Evolutionary conservation across 2,797 vertebrate species (phyloP).

Genomic region (Coranthus polyacanthus): DNA sequence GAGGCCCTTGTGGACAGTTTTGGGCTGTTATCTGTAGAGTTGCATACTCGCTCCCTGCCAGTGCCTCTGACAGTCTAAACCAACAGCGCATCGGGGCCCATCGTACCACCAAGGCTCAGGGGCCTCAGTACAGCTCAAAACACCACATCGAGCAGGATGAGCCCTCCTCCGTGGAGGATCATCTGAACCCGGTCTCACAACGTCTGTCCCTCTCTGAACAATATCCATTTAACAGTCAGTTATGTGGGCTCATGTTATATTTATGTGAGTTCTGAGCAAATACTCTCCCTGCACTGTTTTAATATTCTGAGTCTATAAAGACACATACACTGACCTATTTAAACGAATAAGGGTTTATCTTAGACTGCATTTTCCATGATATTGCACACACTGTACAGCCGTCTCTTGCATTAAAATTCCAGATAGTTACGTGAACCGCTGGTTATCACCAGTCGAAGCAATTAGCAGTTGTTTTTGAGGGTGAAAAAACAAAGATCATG

Average conservation of each 20-base stretch:
- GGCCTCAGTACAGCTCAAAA: constrained; percentile 61
- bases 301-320: constrained; percentile 23
- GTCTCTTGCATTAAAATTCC: neutral
- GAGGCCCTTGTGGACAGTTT: constrained; percentile 82
- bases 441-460: constrained; percentile 48
- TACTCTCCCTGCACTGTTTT: constrained; percentile 5
- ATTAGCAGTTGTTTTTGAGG: constrained; percentile 59
- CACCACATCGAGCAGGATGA: constrained; percentile 69
- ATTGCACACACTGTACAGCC: neutral
- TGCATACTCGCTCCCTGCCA: constrained; percentile 76
- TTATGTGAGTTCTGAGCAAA: constrained; percentile 45
- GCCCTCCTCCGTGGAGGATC: constrained; percentile 68
- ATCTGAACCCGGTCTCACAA: constrained; percentile 49
- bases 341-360: constrained; percentile 2
- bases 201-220: constrained; percentile 56
- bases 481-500: constrained; percentile 50
- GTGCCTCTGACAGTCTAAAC: constrained; percentile 72
- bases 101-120: constrained; percentile 66
- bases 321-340: neutral
- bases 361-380: neutral
- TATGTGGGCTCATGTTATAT: constrained; percentile 50
- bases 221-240: constrained; percentile 59
- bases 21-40: constrained; percentile 80
- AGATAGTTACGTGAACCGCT: constrained; percentile 8
- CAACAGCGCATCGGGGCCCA: constrained; percentile 72